These are phyloP conservation scores for Thunnus thynnus DNA, from an alignment of 2,113 vertebrate genomes.

Conservation along the genomic window DNA sequence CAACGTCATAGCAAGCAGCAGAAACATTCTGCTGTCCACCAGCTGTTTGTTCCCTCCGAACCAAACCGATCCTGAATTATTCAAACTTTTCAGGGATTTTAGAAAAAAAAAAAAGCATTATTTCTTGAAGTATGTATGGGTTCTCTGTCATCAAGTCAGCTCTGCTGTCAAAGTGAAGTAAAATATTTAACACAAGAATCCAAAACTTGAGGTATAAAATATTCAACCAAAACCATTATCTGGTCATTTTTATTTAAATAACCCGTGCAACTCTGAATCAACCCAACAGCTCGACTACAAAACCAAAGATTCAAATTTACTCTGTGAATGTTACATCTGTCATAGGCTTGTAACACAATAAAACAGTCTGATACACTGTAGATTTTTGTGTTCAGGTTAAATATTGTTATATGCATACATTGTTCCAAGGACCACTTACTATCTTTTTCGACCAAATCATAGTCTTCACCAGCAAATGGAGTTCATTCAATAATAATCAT, in stretches of 20 bases:
- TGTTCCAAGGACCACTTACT: too few species aligned
- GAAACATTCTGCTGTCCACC: neutral
- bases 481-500: too few species aligned
- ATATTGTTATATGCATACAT: too few species aligned
- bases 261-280: neutral
- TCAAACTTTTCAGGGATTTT: neutral
- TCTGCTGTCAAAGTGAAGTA: neutral
- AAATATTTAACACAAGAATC: constrained; percentile 4
- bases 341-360: too few species aligned
- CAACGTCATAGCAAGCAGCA: neutral
- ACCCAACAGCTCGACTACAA: neutral
- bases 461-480: too few species aligned
- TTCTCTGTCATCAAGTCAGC: neutral
- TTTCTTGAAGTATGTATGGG: neutral
- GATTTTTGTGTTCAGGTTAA: too few species aligned
- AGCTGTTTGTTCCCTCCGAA: neutral
- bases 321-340: too few species aligned
- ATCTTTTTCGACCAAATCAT: too few species aligned
- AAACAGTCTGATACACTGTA: too few species aligned
- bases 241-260: neutral
- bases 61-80: neutral
- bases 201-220: constrained; percentile 1
- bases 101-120: neutral
- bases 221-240: constrained; percentile 8
- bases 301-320: too few species aligned